Conservation (phyloP, 2,113 vertebrate genomes). For the Mungos mungo region DNA sequence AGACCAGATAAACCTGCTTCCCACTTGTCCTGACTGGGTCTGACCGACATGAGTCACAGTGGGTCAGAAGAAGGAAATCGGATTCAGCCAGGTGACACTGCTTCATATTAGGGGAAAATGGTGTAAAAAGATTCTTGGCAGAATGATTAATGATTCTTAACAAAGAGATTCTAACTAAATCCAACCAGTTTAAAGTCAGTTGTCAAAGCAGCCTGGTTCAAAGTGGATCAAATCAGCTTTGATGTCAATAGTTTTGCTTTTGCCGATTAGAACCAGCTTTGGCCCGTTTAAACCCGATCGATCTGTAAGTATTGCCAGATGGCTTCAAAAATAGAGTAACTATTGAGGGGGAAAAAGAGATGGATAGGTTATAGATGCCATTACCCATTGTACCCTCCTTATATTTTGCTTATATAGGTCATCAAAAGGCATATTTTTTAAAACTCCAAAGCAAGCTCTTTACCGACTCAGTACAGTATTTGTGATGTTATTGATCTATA, state of each 20-base stretch:
- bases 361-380: neutral
- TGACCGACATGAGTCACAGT: neutral
- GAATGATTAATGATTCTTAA: neutral
- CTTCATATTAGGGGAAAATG: neutral
- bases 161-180: neutral
- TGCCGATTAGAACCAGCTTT: neutral
- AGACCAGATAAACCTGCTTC: neutral
- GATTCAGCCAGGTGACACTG: neutral
- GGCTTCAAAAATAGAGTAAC: neutral
- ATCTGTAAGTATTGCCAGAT: neutral
- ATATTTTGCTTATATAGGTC: neutral
- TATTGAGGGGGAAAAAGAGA: neutral
- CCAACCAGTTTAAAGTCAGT: constrained; percentile 8
- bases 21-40: neutral
- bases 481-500: neutral
- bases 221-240: neutral
- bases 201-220: neutral
- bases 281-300: neutral
- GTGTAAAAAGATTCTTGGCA: neutral
- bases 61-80: neutral
- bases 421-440: neutral
- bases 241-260: neutral
- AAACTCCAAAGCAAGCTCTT: neutral
- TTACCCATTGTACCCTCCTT: neutral
- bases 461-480: neutral